Evolutionary conservation across 2,113 vertebrate genomes (phyloP).

Genomic region (Tringa solitaria): DNA sequence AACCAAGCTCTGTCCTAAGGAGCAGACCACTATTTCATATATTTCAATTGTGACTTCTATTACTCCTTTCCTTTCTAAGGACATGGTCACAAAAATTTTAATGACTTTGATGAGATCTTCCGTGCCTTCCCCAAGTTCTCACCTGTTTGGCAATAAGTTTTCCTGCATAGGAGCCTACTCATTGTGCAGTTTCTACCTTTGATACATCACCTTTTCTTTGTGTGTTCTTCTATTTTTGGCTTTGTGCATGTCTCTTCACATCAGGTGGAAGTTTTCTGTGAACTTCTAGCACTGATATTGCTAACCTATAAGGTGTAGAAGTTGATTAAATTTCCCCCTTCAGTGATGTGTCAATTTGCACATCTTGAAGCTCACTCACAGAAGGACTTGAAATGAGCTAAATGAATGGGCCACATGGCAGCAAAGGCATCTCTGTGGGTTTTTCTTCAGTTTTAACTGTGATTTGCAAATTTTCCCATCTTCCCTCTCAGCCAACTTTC

Average conservation of each 20-base stretch:
- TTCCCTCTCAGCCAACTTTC: not conserved
- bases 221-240: not conserved
- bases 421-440: not conserved
- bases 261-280: not conserved
- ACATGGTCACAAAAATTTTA: not conserved
- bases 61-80: not conserved
- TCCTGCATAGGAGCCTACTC: not conserved
- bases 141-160: not conserved
- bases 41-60: not conserved
- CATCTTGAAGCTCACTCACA: not conserved
- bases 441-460: not conserved
- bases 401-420: not conserved
- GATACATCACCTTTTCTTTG: not conserved
- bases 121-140: accelerated
- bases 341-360: not conserved
- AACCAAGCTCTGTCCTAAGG: not conserved
- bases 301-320: not conserved
- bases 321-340: not conserved
- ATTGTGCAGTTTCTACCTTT: not conserved
- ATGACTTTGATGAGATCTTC: not conserved
- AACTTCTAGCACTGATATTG: not conserved
- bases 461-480: not conserved
- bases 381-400: not conserved
- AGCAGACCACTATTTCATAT: not conserved
- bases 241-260: not conserved